Base-by-base conservation (phyloP, 2,797 vertebrate species). In the Neosalanx taihuensis region DNA sequence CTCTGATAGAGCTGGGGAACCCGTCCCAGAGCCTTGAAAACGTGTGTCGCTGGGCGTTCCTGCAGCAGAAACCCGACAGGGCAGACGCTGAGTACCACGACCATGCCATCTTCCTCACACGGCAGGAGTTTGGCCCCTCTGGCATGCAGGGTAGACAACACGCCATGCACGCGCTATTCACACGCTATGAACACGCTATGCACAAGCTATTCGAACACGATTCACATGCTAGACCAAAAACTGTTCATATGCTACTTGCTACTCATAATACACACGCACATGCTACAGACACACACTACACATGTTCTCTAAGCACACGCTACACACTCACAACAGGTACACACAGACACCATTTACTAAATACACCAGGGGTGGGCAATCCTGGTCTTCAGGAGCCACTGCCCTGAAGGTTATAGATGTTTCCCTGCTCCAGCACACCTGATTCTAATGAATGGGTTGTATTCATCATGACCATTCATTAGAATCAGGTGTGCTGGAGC, bases 11-110 rank as follows among this genome's bases (percentile, higher is more conserved):
- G 75, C 91, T 96, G 73, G 96, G 97, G 66, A 97, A 98, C 64
- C 93, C 96, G 10, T 96, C 97, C 0, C 95, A 95, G 84, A 99
- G 97, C 65, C 80, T 99, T 89, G 95, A 98, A 89, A 99, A 99
- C 0, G 96, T 99, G 1, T 99, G 97, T 73, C 94, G 95, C 72
- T 99, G 97, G 97, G 97, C 96, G 0, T 99, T 95, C 33, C 75
- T 95, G 58, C 97, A 98, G 53, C 96, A 98, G 85, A 94, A 94
- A 72, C 93, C 96, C 0, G 95, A 96, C 84, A 87, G 89, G 0
- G 93, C 79, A 0, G 94, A 95, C 0, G 93, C 94, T 0, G 94
- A 97, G 41, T 95, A 97, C 67, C 97, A 99, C 0, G 97, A 99
- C 79, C 97, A 98, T 0, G 96, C 97, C 64, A 96, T 99, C 88